Base-by-base conservation (phyloP, 2,797 vertebrate species). In the Lerista edwardsae region DNA sequence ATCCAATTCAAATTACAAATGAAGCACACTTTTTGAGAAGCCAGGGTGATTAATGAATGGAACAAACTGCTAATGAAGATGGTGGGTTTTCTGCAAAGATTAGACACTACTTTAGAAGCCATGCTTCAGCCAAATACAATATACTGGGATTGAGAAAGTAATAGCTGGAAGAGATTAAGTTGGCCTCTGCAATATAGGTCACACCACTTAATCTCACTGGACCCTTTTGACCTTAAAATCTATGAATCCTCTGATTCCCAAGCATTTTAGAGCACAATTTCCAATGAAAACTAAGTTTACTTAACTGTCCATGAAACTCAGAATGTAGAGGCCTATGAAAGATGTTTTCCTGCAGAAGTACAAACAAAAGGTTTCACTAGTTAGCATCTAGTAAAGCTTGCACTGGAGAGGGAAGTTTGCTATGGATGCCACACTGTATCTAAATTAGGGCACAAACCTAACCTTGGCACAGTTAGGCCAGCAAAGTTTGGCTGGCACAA, bases 131-230 rank as follows among this genome's bases (percentile, higher is more conserved):
- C 34, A 80, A 80, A 41, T 57, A 80, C 17, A 29, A 80, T 80
- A 75, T 65, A 80, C 31, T 34, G 31, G 15, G 69, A 65, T 36
- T 76, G 55, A 29, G 17, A 80, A 65, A 85, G 39, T 76, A 81
- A 81, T 86, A 81, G 81, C 41, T 36, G 73, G 57, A 75, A 71
- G 84, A 81, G 73, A 81, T 86, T 81, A 86, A 75, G 55, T 71
- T 76, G 74, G 39, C 65, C 55, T 76, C 55, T 86, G 73, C 25
- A 71, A 86, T 62, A 69, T 76, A 81, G 84, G 73, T 81, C 65
- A 76, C 19, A 62, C 41, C 79, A 76, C 34, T 81, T 81, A 86
- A 86, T 86, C 79, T 86, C 39, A 71, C 29, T 71, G 31, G 25
- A 10, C 55, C 55, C 55, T 51, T 76, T 11, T 81, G 64, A 86